These are phyloP conservation scores for Muricea muricata DNA, from an alignment of 92 coral and sea anemone genomes.

Conservation along the genomic window DNA sequence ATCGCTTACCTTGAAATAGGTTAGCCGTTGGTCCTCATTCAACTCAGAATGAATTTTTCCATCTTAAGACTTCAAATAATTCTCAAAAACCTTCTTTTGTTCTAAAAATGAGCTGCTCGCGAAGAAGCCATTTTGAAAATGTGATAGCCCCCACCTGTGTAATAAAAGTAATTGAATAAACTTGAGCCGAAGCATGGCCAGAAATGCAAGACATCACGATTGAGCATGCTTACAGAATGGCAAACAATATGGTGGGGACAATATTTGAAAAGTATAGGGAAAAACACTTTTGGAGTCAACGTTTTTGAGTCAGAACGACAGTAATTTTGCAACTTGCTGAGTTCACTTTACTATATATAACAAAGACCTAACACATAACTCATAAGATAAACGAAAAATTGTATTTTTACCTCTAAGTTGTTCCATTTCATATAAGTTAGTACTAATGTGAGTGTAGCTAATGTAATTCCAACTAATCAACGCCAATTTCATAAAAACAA, in stretches of 20 bases:
- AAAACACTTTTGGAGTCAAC: conserved; percentile 1
- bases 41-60: too few species aligned
- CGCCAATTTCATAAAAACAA: conserved; percentile 15
- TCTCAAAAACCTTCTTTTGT: too few species aligned
- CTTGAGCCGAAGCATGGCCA: conserved; percentile 37
- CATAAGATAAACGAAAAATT: conserved; percentile 1
- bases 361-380: not conserved
- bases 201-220: conserved; percentile 24
- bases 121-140: too few species aligned
- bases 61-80: too few species aligned
- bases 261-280: conserved; percentile 6
- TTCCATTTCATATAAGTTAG: conserved; percentile 29
- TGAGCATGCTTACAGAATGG: conserved; percentile 29
- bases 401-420: conserved; percentile 34
- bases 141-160: too few species aligned
- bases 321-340: conserved; percentile 1
- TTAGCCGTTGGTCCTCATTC: too few species aligned
- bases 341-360: not conserved
- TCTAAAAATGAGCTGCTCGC: too few species aligned
- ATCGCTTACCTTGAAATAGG: too few species aligned
- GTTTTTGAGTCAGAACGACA: conserved; percentile 23
- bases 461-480: conserved; percentile 19
- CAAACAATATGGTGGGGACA: not conserved
- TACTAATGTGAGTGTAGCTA: conserved; percentile 14
- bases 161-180: too few species aligned